A percentile compares a stretch with the other conserved stretches of the same genome.
Evolutionary conservation across 1,140 invertebrate genomes (phyloP).

Genomic region (Streblospio benedicti): DNA sequence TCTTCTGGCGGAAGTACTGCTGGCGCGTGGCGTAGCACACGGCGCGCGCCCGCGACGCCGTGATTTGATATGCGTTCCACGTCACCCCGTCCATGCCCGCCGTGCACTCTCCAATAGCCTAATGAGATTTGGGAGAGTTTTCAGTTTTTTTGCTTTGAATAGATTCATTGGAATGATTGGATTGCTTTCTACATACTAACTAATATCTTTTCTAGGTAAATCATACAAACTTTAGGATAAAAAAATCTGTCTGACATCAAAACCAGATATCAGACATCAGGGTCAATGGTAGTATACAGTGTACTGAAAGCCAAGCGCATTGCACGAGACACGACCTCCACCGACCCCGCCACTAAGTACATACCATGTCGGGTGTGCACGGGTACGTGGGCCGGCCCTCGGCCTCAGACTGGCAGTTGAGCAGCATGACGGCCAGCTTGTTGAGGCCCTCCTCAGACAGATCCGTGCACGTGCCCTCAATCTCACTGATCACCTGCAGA

Average conservation of each 20-base stretch:
- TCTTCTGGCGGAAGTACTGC: constrained; percentile 58
- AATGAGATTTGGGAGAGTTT: too few species aligned
- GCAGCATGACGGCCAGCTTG: constrained; percentile 59
- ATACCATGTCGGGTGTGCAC: constrained; percentile 58
- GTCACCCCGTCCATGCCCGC: constrained; percentile 58
- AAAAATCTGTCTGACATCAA: too few species aligned
- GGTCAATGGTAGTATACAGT: too few species aligned
- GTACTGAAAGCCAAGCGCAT: too few species aligned
- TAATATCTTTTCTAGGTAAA: too few species aligned
- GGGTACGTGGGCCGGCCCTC: constrained; percentile 56
- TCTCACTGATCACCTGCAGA: constrained; percentile 55
- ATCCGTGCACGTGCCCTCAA: constrained; percentile 52
- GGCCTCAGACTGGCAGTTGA: constrained; percentile 60
- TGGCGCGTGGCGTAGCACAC: constrained; percentile 60
- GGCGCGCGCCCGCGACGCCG: constrained; percentile 59
- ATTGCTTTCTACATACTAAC: too few species aligned
- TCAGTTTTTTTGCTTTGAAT: too few species aligned
- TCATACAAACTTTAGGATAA: too few species aligned
- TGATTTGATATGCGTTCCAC: constrained; percentile 64
- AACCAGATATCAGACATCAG: too few species aligned
- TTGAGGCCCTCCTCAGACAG: constrained; percentile 60
- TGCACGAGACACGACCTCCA: too few species aligned
- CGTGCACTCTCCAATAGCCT: constrained; percentile 57
- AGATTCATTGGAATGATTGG: too few species aligned
- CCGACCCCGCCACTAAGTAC: too few species aligned